Conservation (phyloP, 2,113 vertebrate genomes). For the Prunella himalayana region DNA sequence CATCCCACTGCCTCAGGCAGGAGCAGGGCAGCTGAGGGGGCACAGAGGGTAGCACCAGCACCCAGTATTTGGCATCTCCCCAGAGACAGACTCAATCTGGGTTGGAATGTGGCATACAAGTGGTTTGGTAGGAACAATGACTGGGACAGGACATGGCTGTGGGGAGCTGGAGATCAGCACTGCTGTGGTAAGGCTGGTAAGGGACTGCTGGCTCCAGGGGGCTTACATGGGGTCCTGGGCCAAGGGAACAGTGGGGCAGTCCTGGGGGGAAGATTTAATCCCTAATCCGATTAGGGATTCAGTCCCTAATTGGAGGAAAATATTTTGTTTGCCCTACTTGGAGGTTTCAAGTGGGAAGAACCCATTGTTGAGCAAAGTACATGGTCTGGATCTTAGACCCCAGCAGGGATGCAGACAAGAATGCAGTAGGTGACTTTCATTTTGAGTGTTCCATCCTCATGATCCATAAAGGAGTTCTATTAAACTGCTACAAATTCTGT, state of each 20-base stretch:
- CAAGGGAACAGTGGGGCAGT: fast-evolving
- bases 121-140: not conserved
- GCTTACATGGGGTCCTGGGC: not conserved
- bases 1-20: not conserved
- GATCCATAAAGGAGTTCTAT: not conserved
- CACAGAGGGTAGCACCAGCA: not conserved
- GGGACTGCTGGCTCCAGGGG: not conserved
- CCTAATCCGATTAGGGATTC: not conserved
- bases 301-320: not conserved
- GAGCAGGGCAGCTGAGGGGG: not conserved
- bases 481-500: not conserved
- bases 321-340: not conserved
- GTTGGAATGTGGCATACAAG: not conserved
- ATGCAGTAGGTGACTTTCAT: not conserved
- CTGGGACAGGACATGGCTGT: fast-evolving
- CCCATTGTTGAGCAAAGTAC: fast-evolving
- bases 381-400: not conserved
- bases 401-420: not conserved
- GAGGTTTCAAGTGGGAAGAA: not conserved
- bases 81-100: not conserved
- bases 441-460: not conserved
- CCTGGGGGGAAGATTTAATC: not conserved
- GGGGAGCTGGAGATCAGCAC: not conserved
- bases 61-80: fast-evolving
- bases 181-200: not conserved